Evolutionary conservation across 2,888 invertebrate species (phyloP).

Genomic region (Sphinx pinastri): DNA sequence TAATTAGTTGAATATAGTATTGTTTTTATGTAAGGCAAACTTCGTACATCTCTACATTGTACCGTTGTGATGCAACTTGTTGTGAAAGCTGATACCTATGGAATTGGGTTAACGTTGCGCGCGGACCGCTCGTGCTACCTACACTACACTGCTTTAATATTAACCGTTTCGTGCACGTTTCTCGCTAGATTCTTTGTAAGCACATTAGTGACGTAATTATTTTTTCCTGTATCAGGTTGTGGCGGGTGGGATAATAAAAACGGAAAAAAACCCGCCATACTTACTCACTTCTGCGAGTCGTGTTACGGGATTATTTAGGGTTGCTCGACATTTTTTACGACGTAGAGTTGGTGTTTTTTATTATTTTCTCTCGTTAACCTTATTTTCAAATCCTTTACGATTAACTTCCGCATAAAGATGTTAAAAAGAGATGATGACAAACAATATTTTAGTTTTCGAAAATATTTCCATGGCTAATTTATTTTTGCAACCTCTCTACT

Average conservation of each 20-base stretch:
- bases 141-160: slow-evolving; percentile 31
- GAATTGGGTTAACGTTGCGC: slow-evolving; percentile 71
- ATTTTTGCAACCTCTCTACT: too few relatives aligned
- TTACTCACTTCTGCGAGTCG: background rate
- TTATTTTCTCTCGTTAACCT: background rate
- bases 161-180: slow-evolving; percentile 26
- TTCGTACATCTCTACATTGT: slow-evolving; percentile 30
- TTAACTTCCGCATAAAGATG: too few relatives aligned
- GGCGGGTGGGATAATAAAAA: background rate
- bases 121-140: slow-evolving; percentile 41
- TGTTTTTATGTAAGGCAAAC: slow-evolving; percentile 27
- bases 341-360: background rate
- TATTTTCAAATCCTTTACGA: too few relatives aligned
- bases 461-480: too few relatives aligned
- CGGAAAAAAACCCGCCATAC: background rate
- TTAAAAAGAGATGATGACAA: too few relatives aligned
- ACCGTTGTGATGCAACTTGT: slow-evolving; percentile 59
- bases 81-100: slow-evolving; percentile 75
- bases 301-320: background rate
- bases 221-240: slow-evolving; percentile 6
- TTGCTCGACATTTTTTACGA: too few relatives aligned
- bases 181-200: slow-evolving; percentile 32
- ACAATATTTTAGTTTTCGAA: too few relatives aligned
- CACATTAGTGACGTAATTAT: slow-evolving; percentile 28
- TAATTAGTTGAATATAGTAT: background rate